These are phyloP conservation scores for Manacus vitellinus DNA, from an alignment of 2,113 vertebrate species.

Conservation along the genomic window DNA sequence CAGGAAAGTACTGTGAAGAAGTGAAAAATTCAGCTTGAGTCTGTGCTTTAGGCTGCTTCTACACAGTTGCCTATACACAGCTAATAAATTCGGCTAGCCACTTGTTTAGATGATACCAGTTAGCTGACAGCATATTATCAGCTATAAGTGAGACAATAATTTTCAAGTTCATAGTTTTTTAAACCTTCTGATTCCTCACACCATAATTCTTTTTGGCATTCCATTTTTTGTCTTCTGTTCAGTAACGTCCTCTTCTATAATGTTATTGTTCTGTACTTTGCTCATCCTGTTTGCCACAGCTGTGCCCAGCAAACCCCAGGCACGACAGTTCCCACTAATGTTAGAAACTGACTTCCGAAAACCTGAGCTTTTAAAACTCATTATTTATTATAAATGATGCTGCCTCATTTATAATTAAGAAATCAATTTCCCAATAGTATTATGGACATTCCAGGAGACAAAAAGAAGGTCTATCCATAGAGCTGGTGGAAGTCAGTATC, in stretches of 20 bases:
- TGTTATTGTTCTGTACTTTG: not conserved
- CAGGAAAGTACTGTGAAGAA: not conserved
- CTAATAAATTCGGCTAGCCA: not conserved
- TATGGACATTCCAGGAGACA: conserved; percentile 7
- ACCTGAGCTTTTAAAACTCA: not conserved
- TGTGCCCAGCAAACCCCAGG: not conserved
- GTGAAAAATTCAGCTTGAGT: not conserved
- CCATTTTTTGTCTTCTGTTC: not conserved
- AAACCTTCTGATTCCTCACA: not conserved
- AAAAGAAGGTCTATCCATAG: not conserved
- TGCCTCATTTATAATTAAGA: conserved; percentile 10
- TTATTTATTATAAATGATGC: not conserved
- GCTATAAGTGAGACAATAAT: not conserved
- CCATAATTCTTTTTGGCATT: not conserved
- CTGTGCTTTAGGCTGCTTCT: not conserved
- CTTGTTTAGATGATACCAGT: not conserved
- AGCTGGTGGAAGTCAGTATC: not conserved
- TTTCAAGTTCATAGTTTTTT: not conserved
- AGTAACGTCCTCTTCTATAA: not conserved
- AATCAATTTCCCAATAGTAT: conserved; percentile 9
- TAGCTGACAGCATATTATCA: not conserved
- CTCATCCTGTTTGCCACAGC: not conserved
- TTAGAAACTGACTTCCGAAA: conserved; percentile 3
- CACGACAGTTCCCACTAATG: not conserved
- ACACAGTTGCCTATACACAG: not conserved